Evolutionary conservation across 1,140 invertebrate species (phyloP), one percentile per base, ranked within the genome.

Genomic region (Platyura marginata): DNA sequence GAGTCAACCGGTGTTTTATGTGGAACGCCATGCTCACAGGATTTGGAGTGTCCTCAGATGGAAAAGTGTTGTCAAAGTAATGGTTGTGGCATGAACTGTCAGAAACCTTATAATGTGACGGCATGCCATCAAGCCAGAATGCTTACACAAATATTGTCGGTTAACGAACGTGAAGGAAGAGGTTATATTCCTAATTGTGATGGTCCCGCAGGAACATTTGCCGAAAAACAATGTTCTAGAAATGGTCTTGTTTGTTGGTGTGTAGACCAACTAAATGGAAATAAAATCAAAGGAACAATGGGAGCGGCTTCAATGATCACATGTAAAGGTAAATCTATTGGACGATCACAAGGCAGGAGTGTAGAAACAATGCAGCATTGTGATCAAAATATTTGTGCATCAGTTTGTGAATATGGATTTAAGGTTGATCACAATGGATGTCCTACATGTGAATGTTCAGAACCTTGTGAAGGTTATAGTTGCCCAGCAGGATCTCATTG

Each of bases 161-260:
- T 82, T 10, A 82, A 76, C 23, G 81, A 87, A 56, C 70, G 75
- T 20, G 77, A 79, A 46, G 83, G 81, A 1, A 71, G 75, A 10
- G 84, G 83, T 2, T 89, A 88, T 52, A 70, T 87, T 23, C 85
- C 85, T 0, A 82, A 88, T 51, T 89, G 85, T 50, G 69, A 63
- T 16, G 64, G 68, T 18, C 64, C 53, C 48, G 73, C 75, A 40
- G 83, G 84, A 0, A 67, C 72, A 19, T 88, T 83, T 52, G 62
- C 75, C 20, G 61, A 74, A 0, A 70, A 64, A 40, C 84, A 88
- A 49, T 89, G 85, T 54, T 86, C 82, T 2, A 67, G 79, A 35
- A 88, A 88, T 55, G 79, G 79, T 15, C 56, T 86, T 2, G 80
- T 88, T 46, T 89, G 85, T 57, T 89, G 85, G 85, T 89, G 85